Conservation (phyloP, 2,113 vertebrate species). For the Actinemys pallida region DNA sequence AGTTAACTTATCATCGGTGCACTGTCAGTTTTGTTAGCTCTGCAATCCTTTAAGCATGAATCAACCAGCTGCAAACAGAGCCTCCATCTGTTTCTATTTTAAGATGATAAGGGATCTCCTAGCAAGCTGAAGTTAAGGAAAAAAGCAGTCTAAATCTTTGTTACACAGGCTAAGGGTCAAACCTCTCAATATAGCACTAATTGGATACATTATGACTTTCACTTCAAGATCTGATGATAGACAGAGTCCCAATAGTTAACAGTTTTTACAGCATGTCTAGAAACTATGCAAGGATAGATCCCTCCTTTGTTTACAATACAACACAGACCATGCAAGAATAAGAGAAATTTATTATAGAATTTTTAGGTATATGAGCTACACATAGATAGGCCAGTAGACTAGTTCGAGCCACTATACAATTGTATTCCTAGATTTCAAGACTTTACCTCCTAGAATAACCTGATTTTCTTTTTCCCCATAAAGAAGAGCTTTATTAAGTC, state of each 20-base stretch:
- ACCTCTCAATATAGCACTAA: not conserved
- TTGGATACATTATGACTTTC: not conserved
- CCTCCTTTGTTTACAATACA: not conserved
- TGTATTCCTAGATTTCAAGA: not conserved
- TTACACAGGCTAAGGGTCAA: not conserved
- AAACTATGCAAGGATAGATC: not conserved
- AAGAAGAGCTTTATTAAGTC: not conserved
- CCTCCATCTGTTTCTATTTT: not conserved
- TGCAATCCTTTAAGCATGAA: conserved; percentile 26
- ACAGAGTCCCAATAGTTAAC: not conserved
- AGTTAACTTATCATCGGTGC: not conserved
- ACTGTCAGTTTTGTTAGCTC: not conserved
- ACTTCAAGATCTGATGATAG: not conserved
- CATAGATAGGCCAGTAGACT: not conserved
- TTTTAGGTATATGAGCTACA: not conserved
- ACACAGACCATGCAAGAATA: not conserved
- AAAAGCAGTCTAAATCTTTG: not conserved
- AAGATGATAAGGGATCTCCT: conserved; percentile 20
- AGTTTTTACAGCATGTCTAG: not conserved
- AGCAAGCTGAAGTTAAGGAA: not conserved
- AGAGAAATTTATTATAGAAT: not conserved
- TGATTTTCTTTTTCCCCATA: not conserved
- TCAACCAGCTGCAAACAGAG: not conserved
- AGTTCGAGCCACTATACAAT: not conserved
- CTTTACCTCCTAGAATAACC: not conserved